Conservation (phyloP, 1,140 invertebrate genomes). For the Oedothorax gibbosus region DNA sequence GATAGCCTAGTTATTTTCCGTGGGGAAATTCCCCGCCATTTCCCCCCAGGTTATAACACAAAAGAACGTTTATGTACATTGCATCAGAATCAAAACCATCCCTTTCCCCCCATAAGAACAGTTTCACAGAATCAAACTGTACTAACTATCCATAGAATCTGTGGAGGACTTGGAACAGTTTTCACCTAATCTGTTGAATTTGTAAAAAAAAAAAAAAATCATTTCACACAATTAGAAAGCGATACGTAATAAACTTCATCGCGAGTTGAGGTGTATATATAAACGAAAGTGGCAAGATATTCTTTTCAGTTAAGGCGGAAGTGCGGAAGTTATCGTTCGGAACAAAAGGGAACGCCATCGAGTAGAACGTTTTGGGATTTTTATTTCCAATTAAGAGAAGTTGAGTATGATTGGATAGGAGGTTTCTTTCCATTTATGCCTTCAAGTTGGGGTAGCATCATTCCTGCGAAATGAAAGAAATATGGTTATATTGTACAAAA, state of each 20-base stretch:
- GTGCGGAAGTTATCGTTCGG: neutral
- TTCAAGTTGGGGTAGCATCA: no score
- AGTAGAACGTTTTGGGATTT: neutral
- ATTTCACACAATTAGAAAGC: slow-evolving; percentile 10
- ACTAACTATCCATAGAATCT: no score
- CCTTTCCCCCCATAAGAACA: no score
- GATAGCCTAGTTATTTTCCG: slow-evolving; percentile 48
- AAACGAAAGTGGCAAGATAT: neutral
- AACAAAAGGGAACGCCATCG: neutral
- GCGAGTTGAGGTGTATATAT: neutral
- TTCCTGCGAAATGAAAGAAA: neutral
- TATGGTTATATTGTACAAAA: no score
- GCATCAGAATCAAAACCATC: no score
- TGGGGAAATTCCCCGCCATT: slow-evolving; percentile 18
- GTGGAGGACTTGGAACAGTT: no score
- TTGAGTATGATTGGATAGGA: neutral
- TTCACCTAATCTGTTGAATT: neutral
- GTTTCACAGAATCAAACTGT: no score
- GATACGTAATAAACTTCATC: slow-evolving; percentile 20
- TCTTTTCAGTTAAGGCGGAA: neutral
- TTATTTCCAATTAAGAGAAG: slow-evolving; percentile 11
- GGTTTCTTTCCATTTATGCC: slow-evolving; percentile 8
- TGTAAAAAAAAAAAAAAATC: neutral
- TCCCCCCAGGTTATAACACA: slow-evolving; percentile 10
- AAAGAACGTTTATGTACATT: no score